A percentile compares a stretch with the other conserved stretches of the same genome.
phyloP scores from a whole-genome alignment of 2,797 vertebrate species.

The Pantherophis alleghaniensis region DNA sequence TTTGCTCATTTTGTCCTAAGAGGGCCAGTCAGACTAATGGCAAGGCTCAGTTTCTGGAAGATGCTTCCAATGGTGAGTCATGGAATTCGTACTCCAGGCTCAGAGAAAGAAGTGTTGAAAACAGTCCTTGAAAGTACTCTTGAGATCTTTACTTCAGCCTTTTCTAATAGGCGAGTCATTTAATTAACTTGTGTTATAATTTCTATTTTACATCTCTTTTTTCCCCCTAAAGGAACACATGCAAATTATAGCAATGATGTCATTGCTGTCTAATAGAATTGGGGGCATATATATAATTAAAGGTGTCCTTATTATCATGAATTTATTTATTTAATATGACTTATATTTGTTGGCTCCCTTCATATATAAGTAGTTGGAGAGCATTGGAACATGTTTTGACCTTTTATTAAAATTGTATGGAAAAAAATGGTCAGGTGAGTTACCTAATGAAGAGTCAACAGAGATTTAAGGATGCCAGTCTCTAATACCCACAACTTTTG shows the following conservation, averaged over 20 bases:
- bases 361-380: neutral
- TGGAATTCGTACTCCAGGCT: neutral
- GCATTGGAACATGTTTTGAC: neutral
- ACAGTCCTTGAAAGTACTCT: neutral
- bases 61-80: neutral
- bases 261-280: neutral
- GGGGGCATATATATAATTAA: neutral
- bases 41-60: neutral
- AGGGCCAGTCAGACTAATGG: neutral
- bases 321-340: too few species aligned
- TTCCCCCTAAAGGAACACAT: neutral
- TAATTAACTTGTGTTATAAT: neutral
- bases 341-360: neutral
- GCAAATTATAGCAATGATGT: neutral
- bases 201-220: neutral
- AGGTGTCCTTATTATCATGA: neutral
- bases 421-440: too few species aligned
- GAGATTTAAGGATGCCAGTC: neutral
- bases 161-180: neutral
- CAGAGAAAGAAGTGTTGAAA: neutral
- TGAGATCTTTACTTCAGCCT: neutral
- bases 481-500: neutral
- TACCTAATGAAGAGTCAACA: neutral
- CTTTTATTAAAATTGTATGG: neutral
- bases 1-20: neutral